Conservation (phyloP, 2,797 vertebrate genomes). For the Pteropus rufus region DNA sequence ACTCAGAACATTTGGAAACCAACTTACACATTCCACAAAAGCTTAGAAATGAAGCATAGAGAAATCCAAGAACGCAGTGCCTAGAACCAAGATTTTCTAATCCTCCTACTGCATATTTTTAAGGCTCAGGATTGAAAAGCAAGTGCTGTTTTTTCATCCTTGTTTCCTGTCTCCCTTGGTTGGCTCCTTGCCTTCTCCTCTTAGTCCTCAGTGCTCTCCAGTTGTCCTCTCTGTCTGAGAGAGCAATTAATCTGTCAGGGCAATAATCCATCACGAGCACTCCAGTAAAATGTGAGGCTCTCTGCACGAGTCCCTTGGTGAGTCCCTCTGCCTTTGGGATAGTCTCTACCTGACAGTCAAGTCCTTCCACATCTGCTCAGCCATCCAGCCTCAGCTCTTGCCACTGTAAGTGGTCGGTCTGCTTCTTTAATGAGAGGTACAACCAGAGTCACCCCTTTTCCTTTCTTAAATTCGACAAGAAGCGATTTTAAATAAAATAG, state of each 20-base stretch:
- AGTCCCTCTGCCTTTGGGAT: background rate
- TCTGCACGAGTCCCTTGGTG: rapidly evolving
- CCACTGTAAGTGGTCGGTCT: background rate
- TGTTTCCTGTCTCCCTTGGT: background rate
- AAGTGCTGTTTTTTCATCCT: background rate
- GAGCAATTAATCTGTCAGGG: background rate
- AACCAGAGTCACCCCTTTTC: rapidly evolving
- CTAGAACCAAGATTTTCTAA: background rate
- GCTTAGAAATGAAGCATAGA: background rate
- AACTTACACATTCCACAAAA: background rate
- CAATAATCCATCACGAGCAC: background rate
- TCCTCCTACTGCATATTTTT: background rate
- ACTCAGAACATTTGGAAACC: background rate
- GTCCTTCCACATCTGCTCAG: background rate
- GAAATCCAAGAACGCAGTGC: background rate
- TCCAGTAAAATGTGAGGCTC: background rate
- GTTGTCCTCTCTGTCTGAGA: background rate
- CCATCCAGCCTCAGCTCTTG: background rate
- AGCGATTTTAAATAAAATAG: background rate
- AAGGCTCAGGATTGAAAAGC: background rate
- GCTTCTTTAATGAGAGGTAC: background rate
- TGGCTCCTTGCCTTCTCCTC: background rate
- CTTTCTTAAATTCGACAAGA: background rate
- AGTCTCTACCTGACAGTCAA: background rate
- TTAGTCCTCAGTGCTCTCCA: background rate